These are phyloP conservation scores for Ceraclea dissimilis DNA, from an alignment of 2,888 invertebrate genomes.

Conservation along the genomic window DNA sequence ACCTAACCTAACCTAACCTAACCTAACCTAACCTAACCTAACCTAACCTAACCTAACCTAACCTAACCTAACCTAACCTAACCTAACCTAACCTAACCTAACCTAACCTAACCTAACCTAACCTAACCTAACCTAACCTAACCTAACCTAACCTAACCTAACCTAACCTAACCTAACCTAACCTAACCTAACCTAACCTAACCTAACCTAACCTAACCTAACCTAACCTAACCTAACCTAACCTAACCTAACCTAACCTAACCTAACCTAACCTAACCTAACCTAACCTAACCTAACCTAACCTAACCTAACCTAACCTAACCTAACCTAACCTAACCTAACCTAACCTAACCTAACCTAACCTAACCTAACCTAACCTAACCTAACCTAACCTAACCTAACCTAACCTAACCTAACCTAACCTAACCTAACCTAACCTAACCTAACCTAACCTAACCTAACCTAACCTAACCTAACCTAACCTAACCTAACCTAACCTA, in stretches of 20 bases:
- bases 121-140: conserved; percentile 8
- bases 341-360: conserved; percentile 6
- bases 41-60: conserved; percentile 8
- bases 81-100: conserved; percentile 6
- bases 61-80: conserved; percentile 6
- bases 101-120: conserved; percentile 9
- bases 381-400: conserved; percentile 9
- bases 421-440: conserved; percentile 8
- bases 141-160: conserved; percentile 8
- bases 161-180: neutral
- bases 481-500: conserved; percentile 6
- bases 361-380: conserved; percentile 6
- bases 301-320: neutral
- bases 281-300: conserved; percentile 8
- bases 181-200: conserved; percentile 8
- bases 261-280: conserved; percentile 8
- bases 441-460: neutral
- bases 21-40: neutral
- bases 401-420: conserved; percentile 8
- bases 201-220: conserved; percentile 6
- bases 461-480: conserved; percentile 8
- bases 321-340: conserved; percentile 8
- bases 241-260: conserved; percentile 9
- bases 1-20: conserved; percentile 7
- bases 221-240: conserved; percentile 6